Evolutionary conservation across 2,113 vertebrate species (phyloP).

Genomic region (Dipodomys ordii): DNA sequence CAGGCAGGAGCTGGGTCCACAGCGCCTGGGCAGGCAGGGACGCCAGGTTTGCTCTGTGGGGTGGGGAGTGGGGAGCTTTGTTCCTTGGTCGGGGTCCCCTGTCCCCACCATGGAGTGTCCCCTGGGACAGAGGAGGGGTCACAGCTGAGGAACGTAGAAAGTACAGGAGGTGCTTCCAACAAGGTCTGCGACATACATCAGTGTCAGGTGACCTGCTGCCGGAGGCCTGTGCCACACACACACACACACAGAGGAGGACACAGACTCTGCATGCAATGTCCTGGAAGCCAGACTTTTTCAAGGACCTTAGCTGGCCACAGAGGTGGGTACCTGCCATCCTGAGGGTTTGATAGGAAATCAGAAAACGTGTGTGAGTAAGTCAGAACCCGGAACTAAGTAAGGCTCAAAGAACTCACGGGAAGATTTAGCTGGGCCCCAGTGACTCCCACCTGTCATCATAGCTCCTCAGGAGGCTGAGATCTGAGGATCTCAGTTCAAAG

Average conservation of each 20-base stretch:
- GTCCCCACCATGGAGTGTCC: accelerated
- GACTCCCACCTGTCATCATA: background rate
- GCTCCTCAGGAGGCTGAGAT: background rate
- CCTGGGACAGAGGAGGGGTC: background rate
- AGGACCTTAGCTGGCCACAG: no score
- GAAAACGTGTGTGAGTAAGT: no score
- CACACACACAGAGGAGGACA: background rate
- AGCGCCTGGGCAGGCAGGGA: no score
- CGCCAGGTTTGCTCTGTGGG: background rate
- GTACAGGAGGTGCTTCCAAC: no score
- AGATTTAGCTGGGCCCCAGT: no score
- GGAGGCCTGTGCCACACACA: no score
- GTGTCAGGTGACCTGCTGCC: background rate
- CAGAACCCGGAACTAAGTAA: no score
- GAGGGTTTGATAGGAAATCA: no score
- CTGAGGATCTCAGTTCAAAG: background rate
- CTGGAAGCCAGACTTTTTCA: background rate
- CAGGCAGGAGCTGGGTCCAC: background rate
- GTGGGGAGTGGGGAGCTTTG: background rate
- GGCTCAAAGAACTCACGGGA: no score
- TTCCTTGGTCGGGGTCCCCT: background rate
- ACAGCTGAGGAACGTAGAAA: no score
- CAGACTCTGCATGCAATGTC: background rate
- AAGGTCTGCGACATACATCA: accelerated
- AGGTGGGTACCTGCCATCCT: background rate